A percentile compares a stretch with the other conserved stretches of the same genome.
These are phyloP conservation scores for Orchesella flavescens DNA, from an alignment of 2,888 invertebrate species.

Conservation along the genomic window DNA sequence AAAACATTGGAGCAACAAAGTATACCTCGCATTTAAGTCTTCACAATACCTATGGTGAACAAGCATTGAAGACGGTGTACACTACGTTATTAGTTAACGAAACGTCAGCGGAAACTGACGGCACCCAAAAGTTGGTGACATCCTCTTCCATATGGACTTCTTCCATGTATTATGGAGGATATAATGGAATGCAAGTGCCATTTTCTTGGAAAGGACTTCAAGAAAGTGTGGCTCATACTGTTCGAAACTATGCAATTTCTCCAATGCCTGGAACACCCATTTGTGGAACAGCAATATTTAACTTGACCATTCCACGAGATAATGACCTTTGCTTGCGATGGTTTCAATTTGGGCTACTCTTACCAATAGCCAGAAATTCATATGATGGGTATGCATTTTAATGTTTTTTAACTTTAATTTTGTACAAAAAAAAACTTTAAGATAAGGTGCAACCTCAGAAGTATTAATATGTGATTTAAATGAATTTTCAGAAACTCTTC, in stretches of 20 bases:
- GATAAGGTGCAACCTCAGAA: neutral
- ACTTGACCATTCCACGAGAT: constrained; percentile 73
- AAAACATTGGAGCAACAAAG: neutral
- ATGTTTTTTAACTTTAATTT: neutral
- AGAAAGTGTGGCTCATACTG: constrained; percentile 76
- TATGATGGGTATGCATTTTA: constrained; percentile 74
- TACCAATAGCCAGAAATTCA: constrained; percentile 77
- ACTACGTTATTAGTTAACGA: constrained; percentile 73
- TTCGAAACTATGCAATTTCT: constrained; percentile 73
- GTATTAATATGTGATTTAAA: neutral
- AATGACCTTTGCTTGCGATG: constrained; percentile 80
- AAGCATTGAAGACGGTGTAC: constrained; percentile 41
- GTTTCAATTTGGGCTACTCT: constrained; percentile 81
- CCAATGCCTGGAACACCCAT: constrained; percentile 66
- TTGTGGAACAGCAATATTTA: constrained; percentile 65
- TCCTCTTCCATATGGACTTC: constrained; percentile 74
- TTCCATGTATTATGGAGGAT: constrained; percentile 73
- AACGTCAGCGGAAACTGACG: constrained; percentile 66
- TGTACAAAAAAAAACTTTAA: neutral
- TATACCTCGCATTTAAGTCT: constrained; percentile 74
- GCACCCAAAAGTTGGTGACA: constrained; percentile 71
- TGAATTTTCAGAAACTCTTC: constrained; percentile 18
- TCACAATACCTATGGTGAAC: constrained; percentile 79
- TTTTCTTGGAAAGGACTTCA: constrained; percentile 79
- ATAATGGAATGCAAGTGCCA: constrained; percentile 75